Evolutionary conservation across 1,140 invertebrate species (phyloP), one percentile per base, ranked within the genome.

Genomic region (Phortica variegata): DNA sequence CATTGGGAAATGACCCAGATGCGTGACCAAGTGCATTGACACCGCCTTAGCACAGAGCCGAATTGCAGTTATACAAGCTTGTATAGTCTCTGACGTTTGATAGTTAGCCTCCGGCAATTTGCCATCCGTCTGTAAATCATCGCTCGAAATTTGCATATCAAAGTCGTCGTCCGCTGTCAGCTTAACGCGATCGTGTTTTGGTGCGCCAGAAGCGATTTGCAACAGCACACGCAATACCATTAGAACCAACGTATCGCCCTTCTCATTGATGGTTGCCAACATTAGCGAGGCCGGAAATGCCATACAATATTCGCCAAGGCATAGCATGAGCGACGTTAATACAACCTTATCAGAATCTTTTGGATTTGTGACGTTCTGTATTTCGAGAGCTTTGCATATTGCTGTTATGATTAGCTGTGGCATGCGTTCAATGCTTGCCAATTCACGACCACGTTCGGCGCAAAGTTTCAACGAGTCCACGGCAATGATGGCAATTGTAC

Each of bases 271-370:
- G 0, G 66, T 52, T 2, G 61, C 45, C 26, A 76, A 38, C 60
- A 76, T 62, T 2, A 72, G 33, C 2, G 55, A 6, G 2, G 56
- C 43, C 0, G 74, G 74, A 37, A 76, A 68, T 0, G 74, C 47
- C 84, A 97, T 92, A 45, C 93, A 95, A 87, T 93, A 97, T 79
- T 97, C 93, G 0, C 91, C 90, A 23, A 97, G 78, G 73, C 91
- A 94, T 46, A 96, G 86, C 57, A 96, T 82, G 61, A 96, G 82
- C 1, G 90, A 88, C 15, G 92, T 87, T 0, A 91, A 83, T 21
- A 95, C 79, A 55, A 85, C 80, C 79, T 89, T 83, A 73, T 88
- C 80, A 49, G 83, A 76, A 75, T 87, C 81, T 52, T 82, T 65
- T 5, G 73, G 74, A 45, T 76, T 74, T 3, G 59, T 46, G 2